Conservation (phyloP, 2,113 vertebrate genomes). For the Shinisaurus crocodilurus region DNA sequence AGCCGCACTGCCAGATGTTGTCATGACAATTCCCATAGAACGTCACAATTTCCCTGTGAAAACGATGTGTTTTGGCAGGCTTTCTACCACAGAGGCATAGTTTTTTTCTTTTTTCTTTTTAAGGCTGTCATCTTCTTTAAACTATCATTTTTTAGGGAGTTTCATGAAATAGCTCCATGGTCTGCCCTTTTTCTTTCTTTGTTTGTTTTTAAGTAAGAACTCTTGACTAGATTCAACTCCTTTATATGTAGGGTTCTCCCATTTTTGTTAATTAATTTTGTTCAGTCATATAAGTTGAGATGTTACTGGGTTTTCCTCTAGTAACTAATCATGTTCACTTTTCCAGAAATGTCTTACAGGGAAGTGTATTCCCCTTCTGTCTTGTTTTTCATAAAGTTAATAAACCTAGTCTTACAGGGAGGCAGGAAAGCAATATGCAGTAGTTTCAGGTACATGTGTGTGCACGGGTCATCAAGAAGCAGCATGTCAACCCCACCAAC, state of each 20-base stretch:
- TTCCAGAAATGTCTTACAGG: too few relatives aligned
- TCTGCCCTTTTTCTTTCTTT: slow-evolving; percentile 6
- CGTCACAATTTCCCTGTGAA: slow-evolving; percentile 1
- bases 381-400: neutral
- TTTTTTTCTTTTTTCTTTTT: neutral
- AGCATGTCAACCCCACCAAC: too few relatives aligned
- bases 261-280: neutral
- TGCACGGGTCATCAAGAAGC: too few relatives aligned
- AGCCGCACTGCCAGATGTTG: neutral
- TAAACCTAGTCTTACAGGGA: slow-evolving; percentile 10
- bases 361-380: neutral
- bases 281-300: slow-evolving; percentile 9
- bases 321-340: neutral
- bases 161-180: too few relatives aligned
- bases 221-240: neutral
- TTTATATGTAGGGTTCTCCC: neutral
- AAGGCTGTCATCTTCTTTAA: slow-evolving; percentile 1
- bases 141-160: neutral
- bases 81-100: slow-evolving; percentile 5
- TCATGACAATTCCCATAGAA: slow-evolving; percentile 28
- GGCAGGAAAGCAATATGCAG: too few relatives aligned
- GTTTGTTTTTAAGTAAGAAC: neutral
- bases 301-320: neutral
- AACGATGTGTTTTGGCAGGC: neutral
- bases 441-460: neutral